phyloP scores from a whole-genome alignment of 2,888 invertebrate genomes.

The Acanthosepion lycidas region DNA sequence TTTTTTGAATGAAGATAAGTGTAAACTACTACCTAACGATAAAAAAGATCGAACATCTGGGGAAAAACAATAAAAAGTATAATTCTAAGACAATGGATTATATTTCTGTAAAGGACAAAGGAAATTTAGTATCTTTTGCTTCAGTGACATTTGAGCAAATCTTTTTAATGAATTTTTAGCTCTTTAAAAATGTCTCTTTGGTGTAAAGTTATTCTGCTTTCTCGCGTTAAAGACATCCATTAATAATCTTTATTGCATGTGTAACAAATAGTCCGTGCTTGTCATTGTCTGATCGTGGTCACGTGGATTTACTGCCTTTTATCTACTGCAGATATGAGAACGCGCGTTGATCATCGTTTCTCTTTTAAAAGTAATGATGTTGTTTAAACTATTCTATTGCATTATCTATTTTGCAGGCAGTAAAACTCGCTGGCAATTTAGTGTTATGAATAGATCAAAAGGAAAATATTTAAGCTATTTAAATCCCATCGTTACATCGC shows the following conservation, averaged over 20 bases:
- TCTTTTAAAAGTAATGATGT: not conserved
- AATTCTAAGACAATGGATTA: no score
- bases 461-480: not conserved
- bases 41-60: no score
- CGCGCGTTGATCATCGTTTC: not conserved
- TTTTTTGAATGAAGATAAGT: no score
- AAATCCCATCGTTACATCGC: not conserved
- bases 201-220: not conserved
- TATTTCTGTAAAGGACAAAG: no score
- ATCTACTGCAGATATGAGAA: not conserved
- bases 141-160: no score
- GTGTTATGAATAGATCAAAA: not conserved
- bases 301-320: not conserved
- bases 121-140: no score
- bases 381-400: not conserved
- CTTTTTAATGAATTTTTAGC: no score
- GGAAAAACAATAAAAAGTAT: no score
- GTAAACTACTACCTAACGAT: no score
- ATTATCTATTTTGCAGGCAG: not conserved
- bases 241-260: not conserved
- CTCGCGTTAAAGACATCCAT: not conserved
- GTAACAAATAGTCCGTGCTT: not conserved
- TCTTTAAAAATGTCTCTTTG: not conserved
- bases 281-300: not conserved
- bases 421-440: not conserved